Conservation (phyloP, 2,888 invertebrate species). For the Hofmannophila pseudospretella region DNA sequence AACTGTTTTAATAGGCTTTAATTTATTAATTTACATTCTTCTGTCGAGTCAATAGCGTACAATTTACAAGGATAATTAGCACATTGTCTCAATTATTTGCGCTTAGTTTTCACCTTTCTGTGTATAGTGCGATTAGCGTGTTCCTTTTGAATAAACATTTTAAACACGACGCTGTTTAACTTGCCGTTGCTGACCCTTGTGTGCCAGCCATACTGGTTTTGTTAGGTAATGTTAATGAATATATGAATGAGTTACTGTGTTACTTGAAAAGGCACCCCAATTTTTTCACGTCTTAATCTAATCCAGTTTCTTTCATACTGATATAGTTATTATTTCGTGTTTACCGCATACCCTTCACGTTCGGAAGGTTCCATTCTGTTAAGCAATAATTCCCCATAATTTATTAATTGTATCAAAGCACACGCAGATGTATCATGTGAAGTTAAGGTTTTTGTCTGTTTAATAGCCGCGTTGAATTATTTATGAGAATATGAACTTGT, state of each 20-base stretch:
- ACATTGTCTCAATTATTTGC: too few relatives aligned
- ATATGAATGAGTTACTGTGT: slow-evolving; percentile 17
- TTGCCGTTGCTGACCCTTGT: slow-evolving; percentile 6
- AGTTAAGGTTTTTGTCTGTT: slow-evolving; percentile 25
- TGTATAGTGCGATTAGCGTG: too few relatives aligned
- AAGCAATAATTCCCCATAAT: slow-evolving; percentile 43
- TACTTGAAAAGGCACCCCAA: slow-evolving; percentile 35
- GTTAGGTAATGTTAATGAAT: slow-evolving; percentile 11
- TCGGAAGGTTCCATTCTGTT: slow-evolving; percentile 33
- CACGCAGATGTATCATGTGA: slow-evolving; percentile 46
- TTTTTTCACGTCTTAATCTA: slow-evolving; percentile 49
- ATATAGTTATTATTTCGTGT: slow-evolving; percentile 47
- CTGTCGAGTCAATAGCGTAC: too few relatives aligned
- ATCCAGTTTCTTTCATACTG: slow-evolving; percentile 49
- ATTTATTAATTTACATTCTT: too few relatives aligned
- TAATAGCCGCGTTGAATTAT: slow-evolving; percentile 26
- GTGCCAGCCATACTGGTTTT: slow-evolving; percentile 6
- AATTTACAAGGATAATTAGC: too few relatives aligned
- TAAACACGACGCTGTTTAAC: slow-evolving; percentile 11
- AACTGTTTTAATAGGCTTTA: too few relatives aligned
- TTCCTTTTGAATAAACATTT: slow-evolving; percentile 3
- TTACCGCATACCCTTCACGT: slow-evolving; percentile 52
- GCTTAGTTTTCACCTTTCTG: too few relatives aligned
- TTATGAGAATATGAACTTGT: slow-evolving; percentile 24
- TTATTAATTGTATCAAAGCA: slow-evolving; percentile 45